These are phyloP conservation scores for Stomatorhinus ivindoensis DNA, from an alignment of 2,113 vertebrate genomes.

Conservation along the genomic window DNA sequence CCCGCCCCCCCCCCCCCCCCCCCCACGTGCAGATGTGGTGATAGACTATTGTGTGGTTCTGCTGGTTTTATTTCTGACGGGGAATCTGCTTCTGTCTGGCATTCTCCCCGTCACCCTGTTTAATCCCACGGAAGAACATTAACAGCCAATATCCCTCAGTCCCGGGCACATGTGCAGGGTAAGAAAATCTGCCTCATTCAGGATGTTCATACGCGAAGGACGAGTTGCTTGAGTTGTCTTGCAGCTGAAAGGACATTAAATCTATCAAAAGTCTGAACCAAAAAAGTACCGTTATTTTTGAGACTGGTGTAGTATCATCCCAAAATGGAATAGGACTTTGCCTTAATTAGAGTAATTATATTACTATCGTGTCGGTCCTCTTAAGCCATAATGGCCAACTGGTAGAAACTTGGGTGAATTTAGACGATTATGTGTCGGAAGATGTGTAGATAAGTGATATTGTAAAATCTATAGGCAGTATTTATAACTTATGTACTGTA, in stretches of 20 bases:
- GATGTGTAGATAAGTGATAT: constrained; percentile 17
- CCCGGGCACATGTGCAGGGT: not conserved
- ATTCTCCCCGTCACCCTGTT: not conserved
- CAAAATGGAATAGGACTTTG: constrained; percentile 41
- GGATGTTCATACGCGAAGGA: not conserved
- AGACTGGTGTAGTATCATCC: constrained; percentile 2
- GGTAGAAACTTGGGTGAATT: constrained; percentile 18
- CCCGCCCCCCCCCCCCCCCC: not conserved
- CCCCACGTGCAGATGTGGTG: constrained; percentile 10
- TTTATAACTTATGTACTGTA: constrained; percentile 17
- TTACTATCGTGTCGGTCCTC: constrained; percentile 22
- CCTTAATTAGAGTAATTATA: constrained; percentile 57
- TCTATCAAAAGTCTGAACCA: constrained; percentile 35
- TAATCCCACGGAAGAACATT: not conserved
- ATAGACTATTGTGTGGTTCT: not conserved
- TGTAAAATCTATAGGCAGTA: constrained; percentile 10
- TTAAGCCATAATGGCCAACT: constrained; percentile 59
- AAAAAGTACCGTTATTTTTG: constrained; percentile 19
- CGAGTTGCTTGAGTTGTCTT: constrained; percentile 2
- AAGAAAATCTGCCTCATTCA: not conserved
- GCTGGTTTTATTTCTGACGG: not conserved
- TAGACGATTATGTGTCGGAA: constrained; percentile 24
- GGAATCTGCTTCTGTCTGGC: not conserved
- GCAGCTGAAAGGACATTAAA: constrained; percentile 17
- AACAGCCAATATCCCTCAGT: not conserved